phyloP scores from a whole-genome alignment of 1,140 invertebrate genomes.

The Euwallacea similis region DNA sequence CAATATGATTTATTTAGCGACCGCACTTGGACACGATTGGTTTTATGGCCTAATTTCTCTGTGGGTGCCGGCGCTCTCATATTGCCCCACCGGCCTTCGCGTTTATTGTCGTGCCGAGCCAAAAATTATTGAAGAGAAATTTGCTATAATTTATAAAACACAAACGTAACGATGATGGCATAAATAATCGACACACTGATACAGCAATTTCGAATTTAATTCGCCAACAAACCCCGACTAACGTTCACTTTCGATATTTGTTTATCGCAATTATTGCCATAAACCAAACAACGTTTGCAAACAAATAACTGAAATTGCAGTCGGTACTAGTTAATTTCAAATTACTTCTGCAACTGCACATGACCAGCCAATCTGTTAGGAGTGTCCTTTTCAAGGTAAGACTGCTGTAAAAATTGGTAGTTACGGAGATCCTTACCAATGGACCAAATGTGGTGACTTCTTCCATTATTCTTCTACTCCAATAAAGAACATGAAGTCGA shows the following conservation, averaged over 20 bases:
- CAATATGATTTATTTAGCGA: conserved; percentile 26
- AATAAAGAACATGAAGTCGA: too few relatives aligned
- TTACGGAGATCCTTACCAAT: too few relatives aligned
- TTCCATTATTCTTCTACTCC: too few relatives aligned
- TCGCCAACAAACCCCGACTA: neutral
- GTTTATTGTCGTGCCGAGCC: neutral
- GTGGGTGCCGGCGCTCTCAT: neutral
- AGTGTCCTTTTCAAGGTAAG: too few relatives aligned
- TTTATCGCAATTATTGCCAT: neutral
- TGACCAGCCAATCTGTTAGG: too few relatives aligned
- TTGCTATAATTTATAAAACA: too few relatives aligned
- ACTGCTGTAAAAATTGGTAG: too few relatives aligned
- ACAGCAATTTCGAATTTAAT: neutral
- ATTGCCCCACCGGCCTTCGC: neutral
- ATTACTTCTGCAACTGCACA: neutral
- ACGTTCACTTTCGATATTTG: neutral
- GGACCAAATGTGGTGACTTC: too few relatives aligned
- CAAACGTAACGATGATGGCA: too few relatives aligned
- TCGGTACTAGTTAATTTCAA: neutral
- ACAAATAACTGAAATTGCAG: neutral
- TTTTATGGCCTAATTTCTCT: conserved; percentile 16
- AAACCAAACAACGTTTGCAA: neutral
- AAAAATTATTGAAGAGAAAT: neutral
- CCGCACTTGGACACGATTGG: conserved; percentile 11
- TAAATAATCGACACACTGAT: too few relatives aligned